These are phyloP conservation scores for Ceratina calcarata DNA, from an alignment of 1,140 invertebrate species.

Conservation along the genomic window DNA sequence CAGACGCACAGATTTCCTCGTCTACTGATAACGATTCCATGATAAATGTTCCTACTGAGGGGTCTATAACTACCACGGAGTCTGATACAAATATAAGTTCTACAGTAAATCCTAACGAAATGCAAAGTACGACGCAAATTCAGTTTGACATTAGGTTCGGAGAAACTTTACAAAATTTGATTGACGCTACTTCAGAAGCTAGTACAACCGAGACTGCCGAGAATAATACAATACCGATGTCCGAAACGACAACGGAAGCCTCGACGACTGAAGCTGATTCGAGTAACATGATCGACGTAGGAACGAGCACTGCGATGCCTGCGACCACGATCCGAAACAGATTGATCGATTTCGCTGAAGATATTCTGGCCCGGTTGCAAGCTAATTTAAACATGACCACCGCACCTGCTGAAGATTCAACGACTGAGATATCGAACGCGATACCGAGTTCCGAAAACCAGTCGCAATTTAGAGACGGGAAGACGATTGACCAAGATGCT, in stretches of 20 bases:
- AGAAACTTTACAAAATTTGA: background rate
- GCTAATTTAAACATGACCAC: background rate
- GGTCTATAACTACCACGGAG: background rate
- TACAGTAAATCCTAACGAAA: background rate
- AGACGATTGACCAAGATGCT: slow-evolving; percentile 2
- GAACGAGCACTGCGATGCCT: slow-evolving; percentile 22
- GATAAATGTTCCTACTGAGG: background rate
- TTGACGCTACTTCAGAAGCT: background rate
- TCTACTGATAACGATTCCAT: background rate
- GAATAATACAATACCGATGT: slow-evolving; percentile 44
- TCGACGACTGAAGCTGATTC: slow-evolving; percentile 29
- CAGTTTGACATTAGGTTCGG: too few species aligned
- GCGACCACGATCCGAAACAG: slow-evolving; percentile 35
- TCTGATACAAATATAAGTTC: background rate
- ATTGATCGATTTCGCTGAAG: slow-evolving; percentile 54
- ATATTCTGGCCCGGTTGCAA: slow-evolving; percentile 50
- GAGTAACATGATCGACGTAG: slow-evolving; percentile 26
- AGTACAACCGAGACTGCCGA: slow-evolving; percentile 31
- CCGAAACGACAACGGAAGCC: slow-evolving; percentile 4
- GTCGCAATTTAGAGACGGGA: slow-evolving; percentile 2
- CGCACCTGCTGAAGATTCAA: background rate
- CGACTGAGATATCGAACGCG: slow-evolving; percentile 26
- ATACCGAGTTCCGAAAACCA: slow-evolving; percentile 15
- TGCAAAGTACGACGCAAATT: background rate
- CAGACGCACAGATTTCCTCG: background rate